Base-by-base conservation (phyloP, 1,140 invertebrate genomes). In the Ips nitidus region DNA sequence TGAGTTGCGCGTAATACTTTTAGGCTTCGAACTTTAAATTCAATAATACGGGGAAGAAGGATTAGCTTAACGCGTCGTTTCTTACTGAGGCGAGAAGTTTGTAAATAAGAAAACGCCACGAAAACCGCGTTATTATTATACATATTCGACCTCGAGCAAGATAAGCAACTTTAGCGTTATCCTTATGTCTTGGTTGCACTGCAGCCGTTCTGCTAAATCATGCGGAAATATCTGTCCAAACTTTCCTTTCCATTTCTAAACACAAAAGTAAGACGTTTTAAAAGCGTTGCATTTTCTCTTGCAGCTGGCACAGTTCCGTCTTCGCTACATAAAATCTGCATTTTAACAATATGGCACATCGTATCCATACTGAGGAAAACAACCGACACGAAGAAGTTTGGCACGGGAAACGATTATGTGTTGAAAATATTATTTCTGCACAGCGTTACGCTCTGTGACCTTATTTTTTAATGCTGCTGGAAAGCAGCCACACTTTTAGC, bases 251-350 rank as follows among this genome's bases (percentile, higher is more conserved):
- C 38, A 37, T 60, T 43, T 36, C 40, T 43, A 60, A 60, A 60
- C 58, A 60, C 5, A 42, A 36, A 45, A 60, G 42, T 41, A 60
- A 39, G 40, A 60, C 58, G n/a, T 60, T 60, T 60, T 60, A 60
- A 60, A 45, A 60, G 41, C 58, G 58, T 43, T 43, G 58, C 58
- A 60, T 60, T 60, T 60, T 58, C 37, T 22, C 7, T 6, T 45
- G 58, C 58, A 60, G 41, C 36, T 60, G 40, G 58, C 41, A 42
- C 58, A 60, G 41, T 60, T 60, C n/a, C 58, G 58, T 60, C 40
- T 60, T 60, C 58, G 58, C 58, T 60, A 60, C 58, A 60, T 60
- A 60, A 60, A 43, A 60, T 60, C 58, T 60, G 36, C 58, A 60
- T 60, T 60, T 60, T 45, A 60, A 39, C 41, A 60, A 60, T 60